Base-by-base conservation (phyloP, 2,113 vertebrate genomes). In the Hystrix brachyura region DNA sequence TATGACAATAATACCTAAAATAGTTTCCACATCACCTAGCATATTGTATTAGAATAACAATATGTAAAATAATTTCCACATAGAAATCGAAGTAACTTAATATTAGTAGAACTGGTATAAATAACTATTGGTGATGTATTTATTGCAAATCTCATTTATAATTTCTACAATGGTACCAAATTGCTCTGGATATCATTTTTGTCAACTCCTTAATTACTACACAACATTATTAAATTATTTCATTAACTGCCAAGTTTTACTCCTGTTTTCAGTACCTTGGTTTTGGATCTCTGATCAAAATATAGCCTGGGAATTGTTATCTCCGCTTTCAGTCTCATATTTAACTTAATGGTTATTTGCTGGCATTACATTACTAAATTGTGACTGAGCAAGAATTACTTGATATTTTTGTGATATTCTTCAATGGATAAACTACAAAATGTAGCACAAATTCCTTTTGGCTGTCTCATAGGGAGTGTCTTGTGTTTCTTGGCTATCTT, bases 401-500 rank as follows among this genome's bases (percentile, higher is more conserved):
- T 64, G 27, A n/a, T 65, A 43, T 14, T 4, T 57, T 78, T 72
- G 38, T 72, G 38, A 43, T 21, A 23, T 23, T 71, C 69, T 38
- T 71, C 18, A 10, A 18, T 74, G 5, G 12, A 57, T 60, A 85
- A 38, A 8, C 19, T 86, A 15, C 19, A 51, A 62, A 81, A 80
- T 76, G 5, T 57, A 92, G 1, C 18, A 23, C 5, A 18, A 51
- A 59, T 29, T 90, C 13, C 23, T 65, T 57, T 72, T 29, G 5
- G 65, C 12, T 11, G 11, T 64, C 17, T 10, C 32, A 2, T 17
- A 27, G 1, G 3, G 23, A 79, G 1, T 48, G 1, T 0, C 60
- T 7, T 55, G 0, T 71, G 32, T 23, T 21, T 74, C 43, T 87
- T 46, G 59, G 25, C 12, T 59, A 10, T 59, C 5, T 17, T 65